Base-by-base conservation (phyloP, 2,888 invertebrate species). In the Chymomyza fuscimana region DNA sequence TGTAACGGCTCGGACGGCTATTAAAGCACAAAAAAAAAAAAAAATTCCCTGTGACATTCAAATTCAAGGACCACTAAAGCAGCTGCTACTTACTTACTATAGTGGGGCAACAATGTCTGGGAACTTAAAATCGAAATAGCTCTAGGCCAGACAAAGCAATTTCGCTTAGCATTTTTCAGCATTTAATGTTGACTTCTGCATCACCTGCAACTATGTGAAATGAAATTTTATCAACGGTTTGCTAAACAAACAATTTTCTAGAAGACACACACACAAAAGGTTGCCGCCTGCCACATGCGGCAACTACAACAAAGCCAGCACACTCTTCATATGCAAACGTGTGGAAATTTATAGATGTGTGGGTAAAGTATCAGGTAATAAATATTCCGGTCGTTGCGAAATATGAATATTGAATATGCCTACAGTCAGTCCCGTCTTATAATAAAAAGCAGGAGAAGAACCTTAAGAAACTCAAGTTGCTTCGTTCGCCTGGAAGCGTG, bases 321-420 rank as follows among this genome's bases (percentile, higher is more conserved):
- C 56, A 7, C 58, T 10, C 67, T 68, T 0, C 74, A 74, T 63
- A 69, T 74, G 74, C 64, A 70, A 70, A 56, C 68, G 66, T 36
- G 25, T 51, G 52, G 3, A 4, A 63, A 52, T 22, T 9, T 58
- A 64, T 69, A 52, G 12, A 19, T 61, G 66, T 60, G 54, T 63
- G 66, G 16, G 63, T 58, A 25, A 25, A 29, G 19, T 12, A 67
- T 69, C 50, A 59, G 79, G 73, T 83, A 87, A 88, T 83, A 85
- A 88, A 89, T 85, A 86, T 81, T 83, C 74, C 68, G 74, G 77
- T 76, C 71, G 70, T 63, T 60, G 69, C 64, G 58, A 81, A 84
- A 88, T 86, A 88, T 89, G 89, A 85, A 85, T 85, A 85, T 85
- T 85, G 85, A 86, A 89, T 81, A 78, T 72, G 78, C 67, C 78